Percentiles rank a stretch among this genome's conserved stretches.
phyloP scores from a whole-genome alignment of 2,113 vertebrate genomes.

The Etia nguti region DNA sequence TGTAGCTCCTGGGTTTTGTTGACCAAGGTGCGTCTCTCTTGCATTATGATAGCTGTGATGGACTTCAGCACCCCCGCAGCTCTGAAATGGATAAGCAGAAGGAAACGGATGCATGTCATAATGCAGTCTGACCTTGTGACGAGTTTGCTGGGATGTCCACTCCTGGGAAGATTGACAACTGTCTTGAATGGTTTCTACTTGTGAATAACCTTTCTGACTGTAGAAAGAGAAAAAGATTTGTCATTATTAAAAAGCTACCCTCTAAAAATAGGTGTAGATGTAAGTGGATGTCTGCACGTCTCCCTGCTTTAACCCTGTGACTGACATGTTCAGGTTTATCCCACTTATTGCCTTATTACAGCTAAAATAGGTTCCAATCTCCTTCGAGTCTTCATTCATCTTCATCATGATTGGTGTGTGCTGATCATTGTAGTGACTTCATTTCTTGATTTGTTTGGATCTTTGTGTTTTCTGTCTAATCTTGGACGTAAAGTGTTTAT shows the following conservation, averaged over 20 bases:
- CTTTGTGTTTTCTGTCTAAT: not conserved
- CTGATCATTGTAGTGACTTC: not conserved
- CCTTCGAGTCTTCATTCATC: not conserved
- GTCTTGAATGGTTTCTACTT: not conserved
- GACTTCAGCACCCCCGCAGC: not conserved
- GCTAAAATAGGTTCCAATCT: accelerated
- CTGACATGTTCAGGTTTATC: not conserved
- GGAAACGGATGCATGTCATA: not conserved
- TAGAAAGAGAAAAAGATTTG: not conserved
- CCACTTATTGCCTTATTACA: not conserved
- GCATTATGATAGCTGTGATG: accelerated
- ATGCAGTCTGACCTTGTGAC: not conserved
- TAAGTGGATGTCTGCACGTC: not conserved
- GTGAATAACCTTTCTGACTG: not conserved
- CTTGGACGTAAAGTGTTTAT: not conserved
- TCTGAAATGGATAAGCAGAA: not conserved
- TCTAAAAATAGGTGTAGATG: not conserved
- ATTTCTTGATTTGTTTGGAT: not conserved
- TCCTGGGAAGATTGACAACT: not conserved
- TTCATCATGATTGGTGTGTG: not conserved
- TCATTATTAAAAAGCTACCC: not conserved
- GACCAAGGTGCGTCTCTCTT: not conserved
- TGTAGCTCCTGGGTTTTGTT: not conserved
- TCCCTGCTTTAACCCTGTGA: not conserved
- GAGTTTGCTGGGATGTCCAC: not conserved